Base-by-base conservation (phyloP, 2,113 vertebrate species). In the Neogobius melanostomus region DNA sequence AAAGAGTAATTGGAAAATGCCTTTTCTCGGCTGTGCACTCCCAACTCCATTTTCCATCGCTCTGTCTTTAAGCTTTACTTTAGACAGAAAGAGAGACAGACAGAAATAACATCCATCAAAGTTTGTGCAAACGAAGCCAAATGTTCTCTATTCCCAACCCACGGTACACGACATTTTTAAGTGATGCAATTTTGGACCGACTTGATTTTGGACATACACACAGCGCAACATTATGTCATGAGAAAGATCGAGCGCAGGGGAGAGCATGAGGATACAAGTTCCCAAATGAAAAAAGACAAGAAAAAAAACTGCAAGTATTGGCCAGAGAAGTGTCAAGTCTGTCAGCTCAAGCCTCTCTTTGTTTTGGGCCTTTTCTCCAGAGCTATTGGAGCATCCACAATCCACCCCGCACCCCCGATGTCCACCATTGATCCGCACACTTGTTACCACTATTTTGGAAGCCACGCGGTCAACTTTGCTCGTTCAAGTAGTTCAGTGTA, bases 281-380 rank as follows among this genome's bases (percentile, higher is more conserved):
- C 28, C 8, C 10, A 11, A 15, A 54, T 46, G 63, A 49, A 66
- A 15, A 5, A n/a, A 62, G 60, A n/a, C 66, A 74, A 79, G 66
- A 45, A 56, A 51, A 76, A 70, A 59, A 79, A 71, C 60, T 69
- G 48, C 54, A 82, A 82, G 67, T 4, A 36, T 57, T 75, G 80
- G 56, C 50, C 50, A 61, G 59, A 77, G 65, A 50, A n/a, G 71
- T 66, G 75, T 70, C 71, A 87, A 84, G 87, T 84, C 86, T 64
- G 79, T 83, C 81, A 87, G 74, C 83, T 79, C 74, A 75, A 82
- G 73, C 90, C 83, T 90, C 90, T 88, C 87, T 45, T 64, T 88
- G 86, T 92, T 21, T 92, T 90, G 90, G 77, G 36, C 59, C 72
- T 72, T 90, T 91, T 92, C 81, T 91, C 88, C 88, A 54, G 56